phyloP scores from a whole-genome alignment of 2,113 vertebrate species.

The Okapia johnstoni region DNA sequence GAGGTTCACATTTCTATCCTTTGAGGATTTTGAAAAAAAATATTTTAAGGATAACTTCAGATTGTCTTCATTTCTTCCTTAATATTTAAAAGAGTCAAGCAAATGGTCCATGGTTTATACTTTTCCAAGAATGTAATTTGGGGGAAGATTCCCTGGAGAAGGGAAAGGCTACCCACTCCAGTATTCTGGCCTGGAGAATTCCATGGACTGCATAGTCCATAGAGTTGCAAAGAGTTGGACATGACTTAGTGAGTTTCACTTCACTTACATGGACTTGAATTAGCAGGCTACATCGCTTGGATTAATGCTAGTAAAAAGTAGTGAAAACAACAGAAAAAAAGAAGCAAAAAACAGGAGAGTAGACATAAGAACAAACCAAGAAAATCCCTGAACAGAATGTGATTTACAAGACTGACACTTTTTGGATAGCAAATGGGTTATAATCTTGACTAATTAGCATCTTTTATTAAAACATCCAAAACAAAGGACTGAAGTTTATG shows the following conservation, averaged over 20 bases:
- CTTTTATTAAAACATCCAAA: constrained; percentile 5
- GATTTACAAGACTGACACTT: not conserved
- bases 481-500: not conserved
- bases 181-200: not conserved
- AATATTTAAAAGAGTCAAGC: not conserved
- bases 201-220: not conserved
- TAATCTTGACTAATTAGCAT: not conserved
- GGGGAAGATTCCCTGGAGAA: not conserved
- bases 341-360: not conserved
- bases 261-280: not conserved
- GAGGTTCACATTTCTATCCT: not conserved
- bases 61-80: not conserved
- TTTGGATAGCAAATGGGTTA: not conserved
- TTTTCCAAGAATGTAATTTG: not conserved
- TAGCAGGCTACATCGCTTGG: not conserved
- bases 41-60: not conserved
- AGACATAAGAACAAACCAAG: not conserved
- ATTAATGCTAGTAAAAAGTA: not conserved
- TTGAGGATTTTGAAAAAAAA: not conserved
- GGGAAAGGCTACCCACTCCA: not conserved
- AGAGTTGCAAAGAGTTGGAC: not conserved
- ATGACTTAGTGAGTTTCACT: not conserved
- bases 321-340: not conserved
- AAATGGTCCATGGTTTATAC: not conserved
- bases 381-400: not conserved